Evolutionary conservation across 2,797 vertebrate species (phyloP).

Genomic region (Sebastolobus altivelis): DNA sequence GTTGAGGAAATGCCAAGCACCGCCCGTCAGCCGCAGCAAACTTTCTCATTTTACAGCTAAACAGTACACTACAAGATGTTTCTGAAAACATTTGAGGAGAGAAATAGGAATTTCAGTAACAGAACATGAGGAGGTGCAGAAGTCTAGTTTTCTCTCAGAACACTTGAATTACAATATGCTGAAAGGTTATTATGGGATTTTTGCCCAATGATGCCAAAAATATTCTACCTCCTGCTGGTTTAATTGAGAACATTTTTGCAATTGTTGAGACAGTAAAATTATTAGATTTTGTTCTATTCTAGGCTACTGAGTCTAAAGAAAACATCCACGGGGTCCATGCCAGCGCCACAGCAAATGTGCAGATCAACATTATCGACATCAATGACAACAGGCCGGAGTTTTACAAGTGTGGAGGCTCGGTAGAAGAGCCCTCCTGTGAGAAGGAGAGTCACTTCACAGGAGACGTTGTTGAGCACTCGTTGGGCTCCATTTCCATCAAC

Average conservation of each 20-base stretch:
- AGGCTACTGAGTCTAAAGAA: conserved; percentile 85
- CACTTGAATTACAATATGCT: too few relatives aligned
- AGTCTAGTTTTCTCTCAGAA: too few relatives aligned
- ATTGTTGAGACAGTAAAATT: not conserved
- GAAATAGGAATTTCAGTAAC: too few relatives aligned
- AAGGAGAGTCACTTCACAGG: conserved; percentile 78
- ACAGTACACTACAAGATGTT: too few relatives aligned
- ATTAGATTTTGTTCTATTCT: conserved; percentile 26
- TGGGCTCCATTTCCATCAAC: conserved; percentile 80
- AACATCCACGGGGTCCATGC: conserved; percentile 81
- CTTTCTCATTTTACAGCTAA: too few relatives aligned
- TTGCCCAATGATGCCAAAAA: too few relatives aligned
- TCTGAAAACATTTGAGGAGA: too few relatives aligned
- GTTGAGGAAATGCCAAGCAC: too few relatives aligned
- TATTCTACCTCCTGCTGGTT: too few relatives aligned
- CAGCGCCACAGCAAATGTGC: conserved; percentile 74
- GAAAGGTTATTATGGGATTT: too few relatives aligned
- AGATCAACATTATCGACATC: conserved; percentile 85
- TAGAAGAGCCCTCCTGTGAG: conserved; percentile 63
- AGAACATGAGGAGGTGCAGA: too few relatives aligned
- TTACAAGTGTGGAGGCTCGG: conserved; percentile 82
- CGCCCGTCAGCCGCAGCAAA: too few relatives aligned
- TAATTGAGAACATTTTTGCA: not conserved
- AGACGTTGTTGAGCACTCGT: conserved; percentile 86
- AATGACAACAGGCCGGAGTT: conserved; percentile 93